Evolutionary conservation across 2,113 vertebrate genomes (phyloP), one percentile per base, ranked within the genome.

Genomic region (Oryzias curvinotus): DNA sequence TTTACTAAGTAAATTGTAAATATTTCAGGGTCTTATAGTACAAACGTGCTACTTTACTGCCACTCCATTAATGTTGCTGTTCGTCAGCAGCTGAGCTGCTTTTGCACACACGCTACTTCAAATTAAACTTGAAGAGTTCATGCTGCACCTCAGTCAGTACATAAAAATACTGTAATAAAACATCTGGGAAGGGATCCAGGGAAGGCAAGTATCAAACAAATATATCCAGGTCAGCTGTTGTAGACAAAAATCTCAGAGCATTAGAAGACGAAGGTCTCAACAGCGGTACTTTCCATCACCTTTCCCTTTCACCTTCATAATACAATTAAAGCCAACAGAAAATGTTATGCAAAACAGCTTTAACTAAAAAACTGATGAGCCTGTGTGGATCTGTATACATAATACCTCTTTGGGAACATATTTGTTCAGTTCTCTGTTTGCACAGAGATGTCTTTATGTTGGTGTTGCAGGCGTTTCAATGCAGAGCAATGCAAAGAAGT

Each of bases 271-370:
- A 69, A 42, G 14, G 18, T n/a, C 47, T 28, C 36, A 8, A 36
- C 36, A 36, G 17, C 2, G 58, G 64, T 59, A 54, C 48, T 60
- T 72, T 61, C 57, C 57, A 54, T 17, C 18, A 16, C 64, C 5
- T 46, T 51, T 5, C 48, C 12, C 17, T 5, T 42, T 50, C 56
- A 13, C 17, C 48, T 28, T 60, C 14, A 17, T 12, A 18, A 42
- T 47, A 2, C 8, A 43, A 21, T 26, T 41, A 28, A 42, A 12
- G 52, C 56, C 52, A 88, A 84, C 73, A 8, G 69, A 57, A 41
- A 57, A 53, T 17, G 41, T 56, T 69, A 79, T 87, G 81, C 79
- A 87, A 87, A 86, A 44, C 62, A 63, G 28, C 19, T 73, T 43
- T 23, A 56, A 47, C 57, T 18, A 21, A 28, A 21, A 14, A 19